phyloP scores from a whole-genome alignment of 2,113 vertebrate species.

The Alaudala cheleensis region DNA sequence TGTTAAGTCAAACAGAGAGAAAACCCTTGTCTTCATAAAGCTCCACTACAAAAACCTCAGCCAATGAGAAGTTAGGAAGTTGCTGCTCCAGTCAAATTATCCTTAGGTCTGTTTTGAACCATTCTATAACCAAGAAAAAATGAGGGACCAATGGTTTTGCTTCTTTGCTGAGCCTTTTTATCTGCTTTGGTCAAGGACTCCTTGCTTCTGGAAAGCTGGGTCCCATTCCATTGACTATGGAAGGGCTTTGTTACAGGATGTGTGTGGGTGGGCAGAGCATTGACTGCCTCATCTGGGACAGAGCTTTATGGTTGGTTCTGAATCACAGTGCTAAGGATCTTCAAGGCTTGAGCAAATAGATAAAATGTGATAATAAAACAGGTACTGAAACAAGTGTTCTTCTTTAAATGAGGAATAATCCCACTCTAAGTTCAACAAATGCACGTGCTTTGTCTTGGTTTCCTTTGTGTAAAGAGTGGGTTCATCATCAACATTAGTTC shows the following conservation, averaged over 20 bases:
- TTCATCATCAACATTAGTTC: neutral
- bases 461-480: neutral
- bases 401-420: neutral
- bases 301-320: neutral
- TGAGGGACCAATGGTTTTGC: neutral
- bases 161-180: neutral
- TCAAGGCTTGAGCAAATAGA: neutral
- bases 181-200: neutral
- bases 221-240: neutral
- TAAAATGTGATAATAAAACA: neutral
- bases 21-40: neutral
- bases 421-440: fast-evolving
- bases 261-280: neutral
- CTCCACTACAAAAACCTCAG: neutral
- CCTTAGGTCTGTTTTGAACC: neutral
- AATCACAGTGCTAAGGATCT: neutral
- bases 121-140: neutral
- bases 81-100: neutral
- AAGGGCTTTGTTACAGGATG: neutral
- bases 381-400: neutral
- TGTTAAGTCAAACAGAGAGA: neutral
- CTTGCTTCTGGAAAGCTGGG: neutral
- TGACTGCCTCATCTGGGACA: neutral
- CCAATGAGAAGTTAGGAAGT: neutral
- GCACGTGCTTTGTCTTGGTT: neutral